Base-by-base conservation (phyloP, 2,113 vertebrate species). In the Gopherus flavomarginatus region DNA sequence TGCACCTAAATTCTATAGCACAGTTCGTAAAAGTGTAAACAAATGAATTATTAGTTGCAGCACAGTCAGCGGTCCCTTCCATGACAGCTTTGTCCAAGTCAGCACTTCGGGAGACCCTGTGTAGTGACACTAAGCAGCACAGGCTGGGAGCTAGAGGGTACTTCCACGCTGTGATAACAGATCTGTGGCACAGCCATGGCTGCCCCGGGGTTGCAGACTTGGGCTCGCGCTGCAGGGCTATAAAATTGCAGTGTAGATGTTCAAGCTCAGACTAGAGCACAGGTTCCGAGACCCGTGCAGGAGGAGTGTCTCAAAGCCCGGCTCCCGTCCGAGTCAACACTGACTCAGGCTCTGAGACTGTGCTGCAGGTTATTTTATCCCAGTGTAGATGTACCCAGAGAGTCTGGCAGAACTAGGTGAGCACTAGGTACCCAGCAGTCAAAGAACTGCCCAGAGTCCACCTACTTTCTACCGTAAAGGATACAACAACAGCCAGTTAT, bases 371-470 rank as follows among this genome's bases (percentile, higher is more conserved):
- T 69, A 69, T 69, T 69, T 69, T 38, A 69, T 17, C 35, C 5
- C 57, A 59, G 27, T 59, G 57, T 69, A 21, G 8, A 38, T 69
- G 65, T 69, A 21, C 35, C 65, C 65, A n/a, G 35, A n/a, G 65
- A n/a, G 17, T 85, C 77, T 93, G 91, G 21, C 84, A 93, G 3
- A 38, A 90, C 87, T 85, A 92, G 65, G 53, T 62, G 29, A 91
- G 31, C 93, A 54, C 53, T 22, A 69, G 8, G 17, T 96, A 53
- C 75, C 57, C 86, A 62, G 53, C 35, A 94, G 57, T 75, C 78
- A 83, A 53, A 89, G 78, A 49, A 93, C 31, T 44, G 11, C 86
- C 44, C 31, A 11, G 31, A 72, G 27, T 69, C 44, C 47, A 50
- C 16, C 50, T 81, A 83, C n/a, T 69, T 17, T 21, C 65, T 69